Base-by-base conservation (phyloP, 2,113 vertebrate species). In the Crotophaga sulcirostris region DNA sequence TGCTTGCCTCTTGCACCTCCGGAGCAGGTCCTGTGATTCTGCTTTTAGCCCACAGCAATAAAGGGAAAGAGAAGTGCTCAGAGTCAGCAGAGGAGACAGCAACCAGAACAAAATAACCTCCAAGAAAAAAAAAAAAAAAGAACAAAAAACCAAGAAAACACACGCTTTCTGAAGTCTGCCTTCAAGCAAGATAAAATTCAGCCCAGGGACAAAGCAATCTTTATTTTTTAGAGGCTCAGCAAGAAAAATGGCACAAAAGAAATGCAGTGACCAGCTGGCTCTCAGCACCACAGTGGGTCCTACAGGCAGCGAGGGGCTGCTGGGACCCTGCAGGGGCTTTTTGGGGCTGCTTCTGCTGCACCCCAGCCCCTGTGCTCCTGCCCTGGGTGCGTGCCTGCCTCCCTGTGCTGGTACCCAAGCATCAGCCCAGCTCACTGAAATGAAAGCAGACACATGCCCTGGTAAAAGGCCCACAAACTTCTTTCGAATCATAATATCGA, bases 321-420 rank as follows among this genome's bases (percentile, higher is more conserved):
- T 72, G 58, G 52, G 52, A 28, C 19, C 6, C 21, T 58, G 29
- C 12, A 7, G 54, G 47, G 42, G 20, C n/a, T 77, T 60, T 25
- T 8, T 12, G 51, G 56, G 56, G 34, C 58, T 36, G 73, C 23
- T 73, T 26, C 44, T 81, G 51, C 44, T 78, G 62, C 21, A 9
- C 44, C 21, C 34, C 60, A 29, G 40, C 23, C 6, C 6, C 25
- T 4, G 23, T 4, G 24, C 28, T 15, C 49, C 80, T 64, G 44
- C 66, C 64, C 55, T 0, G 0, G 33, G 83, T 5, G 33, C 40
- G 6, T 9, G 9, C 1, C 0, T 25, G n/a, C 26, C 68, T 63
- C 12, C 38, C 2, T 7, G 23, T 3, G 2, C 11, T 3, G 2
- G 33, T 13, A 10, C 45, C 26, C 0, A 0, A 60, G 62, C 56